A percentile compares a stretch with the other conserved stretches of the same genome.
Evolutionary conservation across 1,140 invertebrate genomes (phyloP).

Genomic region (Globodera rostochiensis): DNA sequence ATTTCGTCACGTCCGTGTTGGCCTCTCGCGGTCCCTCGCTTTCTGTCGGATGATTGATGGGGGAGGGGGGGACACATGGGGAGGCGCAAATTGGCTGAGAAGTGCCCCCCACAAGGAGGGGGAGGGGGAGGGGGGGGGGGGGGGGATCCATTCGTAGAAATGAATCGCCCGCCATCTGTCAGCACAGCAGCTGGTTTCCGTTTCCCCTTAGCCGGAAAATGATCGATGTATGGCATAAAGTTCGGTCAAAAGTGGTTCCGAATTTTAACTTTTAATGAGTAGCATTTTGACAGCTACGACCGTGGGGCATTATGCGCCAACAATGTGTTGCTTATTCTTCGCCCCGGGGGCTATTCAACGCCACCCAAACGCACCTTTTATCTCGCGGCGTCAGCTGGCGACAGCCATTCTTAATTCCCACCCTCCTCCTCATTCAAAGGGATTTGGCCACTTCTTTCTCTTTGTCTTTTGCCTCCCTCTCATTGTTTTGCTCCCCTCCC

Average conservation of each 20-base stretch:
- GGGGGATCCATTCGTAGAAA: too few relatives aligned
- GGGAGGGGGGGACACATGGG: background rate
- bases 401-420: slow-evolving; percentile 6
- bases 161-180: too few relatives aligned
- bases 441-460: background rate
- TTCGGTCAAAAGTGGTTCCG: too few relatives aligned
- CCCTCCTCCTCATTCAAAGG: too few relatives aligned
- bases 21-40: slow-evolving; percentile 1
- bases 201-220: background rate
- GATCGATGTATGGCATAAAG: too few relatives aligned
- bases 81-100: slow-evolving; percentile 10
- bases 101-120: too few relatives aligned
- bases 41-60: slow-evolving; percentile 20
- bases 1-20: slow-evolving; percentile 10
- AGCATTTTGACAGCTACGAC: too few relatives aligned
- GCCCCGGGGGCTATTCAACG: background rate
- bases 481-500: background rate
- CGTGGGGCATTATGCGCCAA: too few relatives aligned
- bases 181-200: background rate
- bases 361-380: background rate
- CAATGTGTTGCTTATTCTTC: background rate
- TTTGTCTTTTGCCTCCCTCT: background rate
- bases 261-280: too few relatives aligned
- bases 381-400: slow-evolving; percentile 7
- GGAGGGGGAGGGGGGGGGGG: too few relatives aligned